phyloP scores from a whole-genome alignment of 35 echinoderm and acorn worm species.

The Strongylocentrotus purpuratus region DNA sequence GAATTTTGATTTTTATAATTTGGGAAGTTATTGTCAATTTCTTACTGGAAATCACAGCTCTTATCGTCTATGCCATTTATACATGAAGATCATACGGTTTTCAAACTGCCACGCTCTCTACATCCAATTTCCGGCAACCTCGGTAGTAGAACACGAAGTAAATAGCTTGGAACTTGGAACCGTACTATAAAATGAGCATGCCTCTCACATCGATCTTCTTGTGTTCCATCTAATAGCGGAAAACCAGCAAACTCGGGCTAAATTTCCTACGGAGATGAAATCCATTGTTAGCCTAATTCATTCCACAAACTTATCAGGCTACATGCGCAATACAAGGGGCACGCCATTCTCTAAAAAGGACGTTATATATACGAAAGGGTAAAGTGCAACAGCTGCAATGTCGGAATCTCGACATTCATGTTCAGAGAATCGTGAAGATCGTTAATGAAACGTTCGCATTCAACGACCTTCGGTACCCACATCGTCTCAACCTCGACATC shows the following conservation, averaged over 20 bases:
- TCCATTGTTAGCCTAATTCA: not conserved
- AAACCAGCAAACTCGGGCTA: not conserved
- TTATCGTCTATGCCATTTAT: not conserved
- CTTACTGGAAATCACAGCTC: not conserved
- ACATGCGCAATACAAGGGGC: not conserved
- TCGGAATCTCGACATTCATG: slow-evolving; percentile 15
- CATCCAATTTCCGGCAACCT: not conserved
- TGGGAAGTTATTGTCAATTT: not conserved
- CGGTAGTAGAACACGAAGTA: not conserved
- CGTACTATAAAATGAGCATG: not conserved
- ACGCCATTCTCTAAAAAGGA: not conserved
- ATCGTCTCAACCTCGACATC: not conserved
- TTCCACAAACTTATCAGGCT: not conserved
- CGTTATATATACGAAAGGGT: not conserved
- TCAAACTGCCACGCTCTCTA: not conserved
- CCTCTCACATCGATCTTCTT: not conserved
- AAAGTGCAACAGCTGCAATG: slow-evolving; percentile 34
- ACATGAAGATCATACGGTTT: not conserved
- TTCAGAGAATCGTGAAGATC: slow-evolving; percentile 29
- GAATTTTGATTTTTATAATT: no score
- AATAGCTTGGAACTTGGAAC: not conserved
- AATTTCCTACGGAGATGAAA: not conserved
- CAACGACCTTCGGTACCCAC: not conserved
- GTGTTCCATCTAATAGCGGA: not conserved
- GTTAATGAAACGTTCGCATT: not conserved